Base-by-base conservation (phyloP, 1,140 invertebrate genomes). In the Bombus affinis region DNA sequence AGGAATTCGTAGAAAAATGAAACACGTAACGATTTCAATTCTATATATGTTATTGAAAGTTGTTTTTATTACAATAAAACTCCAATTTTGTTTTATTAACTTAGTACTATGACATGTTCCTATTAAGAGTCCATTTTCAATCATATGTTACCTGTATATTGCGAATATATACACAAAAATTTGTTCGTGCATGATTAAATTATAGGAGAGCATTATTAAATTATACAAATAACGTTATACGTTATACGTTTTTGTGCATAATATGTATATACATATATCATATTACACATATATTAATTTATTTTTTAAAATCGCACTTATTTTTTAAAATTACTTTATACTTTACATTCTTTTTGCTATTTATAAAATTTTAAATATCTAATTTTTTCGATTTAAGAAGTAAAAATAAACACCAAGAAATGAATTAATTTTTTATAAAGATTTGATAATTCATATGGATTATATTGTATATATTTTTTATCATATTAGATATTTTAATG, bases 1-100 rank as follows among this genome's bases (percentile, higher is more conserved):
- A 65, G 32, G 42, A 65, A n/a, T 65, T 15, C 1, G 39, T 25
- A 9, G 15, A 32, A 44, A 73, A 47, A 3, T 73, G n/a, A n/a
- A 25, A 18, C 15, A 32, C 15, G 39, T 71, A 71, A 47, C 12
- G 25, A 13, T 73, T 81, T 32, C 44, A 6, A 53, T 57, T 80
- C 39, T 42, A 10, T 22, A 8, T 71, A 25, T 47, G 0, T 9
- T 22, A 13, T 80, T 37, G 10, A 70, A 80, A 70, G 18, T 70
- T 10, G 18, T 80, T 68, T 35, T 79, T 70, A 80, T 39, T 47
- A 28, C 6, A 71, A 42, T 72, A 81, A 71, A 72, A 57, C 5
- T 8, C n/a, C 5, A 53, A 18, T 71, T 57, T 37, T 59, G 28
- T 76, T 62, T 57, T 72, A 42, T 37, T 72, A 37, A 37, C 25